phyloP scores from a whole-genome alignment of 2,888 invertebrate genomes.

The Entomobrya multifasciata region DNA sequence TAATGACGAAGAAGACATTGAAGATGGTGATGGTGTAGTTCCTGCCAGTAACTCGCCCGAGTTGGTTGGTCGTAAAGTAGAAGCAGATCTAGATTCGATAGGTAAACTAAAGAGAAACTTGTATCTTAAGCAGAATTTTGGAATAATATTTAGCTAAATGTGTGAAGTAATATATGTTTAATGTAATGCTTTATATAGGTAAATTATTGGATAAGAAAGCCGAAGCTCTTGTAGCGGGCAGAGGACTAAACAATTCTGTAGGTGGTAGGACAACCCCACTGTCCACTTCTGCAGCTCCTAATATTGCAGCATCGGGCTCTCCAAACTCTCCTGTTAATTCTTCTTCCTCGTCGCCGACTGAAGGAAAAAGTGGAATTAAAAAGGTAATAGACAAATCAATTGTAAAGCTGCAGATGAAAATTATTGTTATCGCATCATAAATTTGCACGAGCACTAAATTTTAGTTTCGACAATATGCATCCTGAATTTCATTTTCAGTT shows the following conservation, averaged over 20 bases:
- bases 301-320: slow-evolving; percentile 73
- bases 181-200: slow-evolving; percentile 82
- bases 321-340: slow-evolving; percentile 66
- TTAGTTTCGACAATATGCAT: not conserved
- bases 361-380: slow-evolving; percentile 76
- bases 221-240: slow-evolving; percentile 80
- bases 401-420: not conserved
- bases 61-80: slow-evolving; percentile 83
- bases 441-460: not conserved
- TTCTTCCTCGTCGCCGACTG: slow-evolving; percentile 67
- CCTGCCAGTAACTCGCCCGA: slow-evolving; percentile 81
- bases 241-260: slow-evolving; percentile 74
- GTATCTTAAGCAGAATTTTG: not conserved
- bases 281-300: slow-evolving; percentile 67
- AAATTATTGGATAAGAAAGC: slow-evolving; percentile 87
- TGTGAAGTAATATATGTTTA: too few relatives aligned
- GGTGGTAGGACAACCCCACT: slow-evolving; percentile 76
- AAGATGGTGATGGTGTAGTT: slow-evolving; percentile 83
- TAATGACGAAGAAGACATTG: slow-evolving; percentile 96
- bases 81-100: slow-evolving; percentile 85
- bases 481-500: not conserved
- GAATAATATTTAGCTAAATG: too few relatives aligned
- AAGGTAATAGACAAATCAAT: slow-evolving; percentile 68
- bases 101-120: slow-evolving; percentile 81
- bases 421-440: too few relatives aligned